Percentiles rank a stretch among this genome's conserved stretches.
Conservation (phyloP, 2,888 invertebrate genomes). For the Eumacrocentrus americanus region DNA sequence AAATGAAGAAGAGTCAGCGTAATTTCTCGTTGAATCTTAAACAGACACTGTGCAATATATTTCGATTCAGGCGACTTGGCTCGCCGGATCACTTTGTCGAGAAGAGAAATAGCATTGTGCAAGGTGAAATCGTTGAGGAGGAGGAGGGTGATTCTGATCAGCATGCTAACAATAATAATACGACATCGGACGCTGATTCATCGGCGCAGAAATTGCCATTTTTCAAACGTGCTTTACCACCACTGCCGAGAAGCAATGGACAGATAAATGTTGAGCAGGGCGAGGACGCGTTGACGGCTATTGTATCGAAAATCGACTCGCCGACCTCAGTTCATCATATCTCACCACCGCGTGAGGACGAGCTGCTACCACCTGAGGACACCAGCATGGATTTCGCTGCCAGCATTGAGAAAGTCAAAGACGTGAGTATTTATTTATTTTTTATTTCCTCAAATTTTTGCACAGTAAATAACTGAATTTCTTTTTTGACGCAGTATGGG, state of each 20-base stretch:
- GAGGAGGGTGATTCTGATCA: constrained; percentile 48
- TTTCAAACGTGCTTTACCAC: constrained; percentile 72
- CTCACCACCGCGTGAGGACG: constrained; percentile 62
- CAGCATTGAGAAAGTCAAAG: constrained; percentile 92
- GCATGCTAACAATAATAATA: constrained; percentile 44
- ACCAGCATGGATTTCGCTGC: constrained; percentile 83
- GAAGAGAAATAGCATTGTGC: constrained; percentile 55
- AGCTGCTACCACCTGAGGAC: constrained; percentile 62
- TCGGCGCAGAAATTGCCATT: constrained; percentile 64
- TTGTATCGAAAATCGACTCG: constrained; percentile 53
- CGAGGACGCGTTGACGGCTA: constrained; percentile 56
- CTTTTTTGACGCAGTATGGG: constrained; percentile 72
- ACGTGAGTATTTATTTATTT: constrained; percentile 69
- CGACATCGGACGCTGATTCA: constrained; percentile 51
- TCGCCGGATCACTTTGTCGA: constrained; percentile 63
- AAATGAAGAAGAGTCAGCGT: constrained; percentile 69
- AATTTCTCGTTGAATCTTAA: constrained; percentile 79
- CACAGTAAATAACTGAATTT: too few species aligned
- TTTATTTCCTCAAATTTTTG: neutral
- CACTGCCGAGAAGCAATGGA: constrained; percentile 66
- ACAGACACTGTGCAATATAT: constrained; percentile 85
- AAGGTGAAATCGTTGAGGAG: constrained; percentile 57
- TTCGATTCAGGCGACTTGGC: constrained; percentile 70
- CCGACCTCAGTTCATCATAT: constrained; percentile 50
- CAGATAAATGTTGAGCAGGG: constrained; percentile 58